Percentiles rank a stretch among this genome's conserved stretches.
Conservation (phyloP, 2,888 invertebrate genomes). For the Leptinotarsa rubiginosa region DNA sequence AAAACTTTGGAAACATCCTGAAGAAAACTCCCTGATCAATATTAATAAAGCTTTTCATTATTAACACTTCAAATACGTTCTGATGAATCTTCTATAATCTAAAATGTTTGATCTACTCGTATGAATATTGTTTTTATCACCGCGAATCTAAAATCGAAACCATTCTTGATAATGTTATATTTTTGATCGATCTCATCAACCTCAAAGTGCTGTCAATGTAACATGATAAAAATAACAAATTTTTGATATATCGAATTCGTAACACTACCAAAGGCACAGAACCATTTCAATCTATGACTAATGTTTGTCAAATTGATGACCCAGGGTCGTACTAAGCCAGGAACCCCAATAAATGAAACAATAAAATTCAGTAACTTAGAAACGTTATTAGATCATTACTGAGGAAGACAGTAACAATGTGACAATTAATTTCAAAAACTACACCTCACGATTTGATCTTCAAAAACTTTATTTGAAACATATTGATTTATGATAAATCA, state of each 20-base stretch:
- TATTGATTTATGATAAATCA: too few relatives aligned
- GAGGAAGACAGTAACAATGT: too few relatives aligned
- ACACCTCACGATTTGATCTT: too few relatives aligned
- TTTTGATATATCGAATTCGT: conserved; percentile 48
- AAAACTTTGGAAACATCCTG: too few relatives aligned
- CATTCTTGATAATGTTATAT: background rate
- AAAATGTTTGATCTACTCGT: too few relatives aligned
- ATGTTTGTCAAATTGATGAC: conserved; percentile 34
- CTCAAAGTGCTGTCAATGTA: conserved; percentile 48
- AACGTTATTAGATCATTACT: background rate
- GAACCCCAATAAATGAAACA: background rate
- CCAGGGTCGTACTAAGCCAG: conserved; percentile 41
- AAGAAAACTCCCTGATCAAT: too few relatives aligned
- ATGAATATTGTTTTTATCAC: background rate
- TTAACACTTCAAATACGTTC: too few relatives aligned
- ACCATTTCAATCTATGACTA: conserved; percentile 38
- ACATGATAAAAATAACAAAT: conserved; percentile 54
- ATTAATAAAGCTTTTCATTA: too few relatives aligned
- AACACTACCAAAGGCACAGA: conserved; percentile 42
- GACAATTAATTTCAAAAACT: too few relatives aligned
- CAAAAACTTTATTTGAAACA: too few relatives aligned
- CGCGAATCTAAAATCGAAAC: background rate
- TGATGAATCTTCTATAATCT: too few relatives aligned
- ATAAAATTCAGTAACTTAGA: background rate
- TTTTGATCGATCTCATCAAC: conserved; percentile 5